Base-by-base conservation (phyloP, 2,797 vertebrate genomes). In the Columba guinea region DNA sequence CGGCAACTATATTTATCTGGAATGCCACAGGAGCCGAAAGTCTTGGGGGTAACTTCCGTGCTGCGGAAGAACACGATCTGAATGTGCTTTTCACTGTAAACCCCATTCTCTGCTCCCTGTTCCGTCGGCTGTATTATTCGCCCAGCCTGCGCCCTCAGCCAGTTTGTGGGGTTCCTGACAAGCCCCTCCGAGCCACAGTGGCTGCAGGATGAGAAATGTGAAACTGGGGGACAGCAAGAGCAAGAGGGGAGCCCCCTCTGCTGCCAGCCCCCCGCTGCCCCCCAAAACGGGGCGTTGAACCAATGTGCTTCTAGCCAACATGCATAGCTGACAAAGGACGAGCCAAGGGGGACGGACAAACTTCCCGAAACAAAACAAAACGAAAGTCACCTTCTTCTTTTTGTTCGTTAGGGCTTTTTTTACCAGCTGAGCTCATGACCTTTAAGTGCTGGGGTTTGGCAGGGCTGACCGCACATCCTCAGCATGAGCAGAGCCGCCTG, bases 1-100 rank as follows among this genome's bases (percentile, higher is more conserved):
- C 37, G 0, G 90, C 80, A 41, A 87, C 84, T 96, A 95, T 94
- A 96, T 95, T 95, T 95, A 92, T 95, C 81, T n/a, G 56, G 84
- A 85, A 89, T 46, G 82, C 79, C 78, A 55, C 60, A 85, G 84
- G 41, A 94, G 81, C 64, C 35, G 0, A 28, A 75, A 84, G 56
- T 23, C 82, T 87, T 35, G 0, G 0, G 75, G 81, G 20, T 30
- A 32, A 24, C 35, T 93, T 77, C 78, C 2, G 10, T 27, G 30
- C 59, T 49, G 48, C 0, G 0, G 48, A 92, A 81, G 14, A 86
- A 35, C 55, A 27, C 1, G 1, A 18, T 70, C 44, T 56, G 34
- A 27, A 60, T 12, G 28, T 7, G 34, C 37, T 68, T 88, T 94
- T 48, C 7, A 13, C 14, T 9, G 13, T 13, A 53, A 68, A 11